phyloP scores from a whole-genome alignment of 2,797 vertebrate genomes.

The Hippoglossus hippoglossus region DNA sequence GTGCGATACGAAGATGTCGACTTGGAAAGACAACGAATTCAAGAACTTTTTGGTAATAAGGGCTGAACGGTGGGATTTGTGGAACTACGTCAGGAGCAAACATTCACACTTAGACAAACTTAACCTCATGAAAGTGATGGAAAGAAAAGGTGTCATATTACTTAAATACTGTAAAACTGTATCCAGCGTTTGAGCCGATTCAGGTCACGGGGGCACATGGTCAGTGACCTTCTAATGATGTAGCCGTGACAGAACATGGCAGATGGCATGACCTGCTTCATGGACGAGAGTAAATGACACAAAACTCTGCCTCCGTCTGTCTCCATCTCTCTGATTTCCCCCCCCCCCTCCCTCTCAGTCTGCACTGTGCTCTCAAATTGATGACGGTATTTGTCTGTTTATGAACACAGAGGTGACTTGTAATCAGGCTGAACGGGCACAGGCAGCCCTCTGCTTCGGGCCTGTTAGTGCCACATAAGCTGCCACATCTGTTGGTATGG shows the following conservation, averaged over 20 bases:
- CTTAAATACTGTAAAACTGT: constrained; percentile 32
- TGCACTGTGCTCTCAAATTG: constrained; percentile 65
- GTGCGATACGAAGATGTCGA: too few relatives aligned
- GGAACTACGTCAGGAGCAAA: constrained; percentile 15
- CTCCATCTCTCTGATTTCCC: constrained; percentile 44
- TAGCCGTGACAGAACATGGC: constrained; percentile 76
- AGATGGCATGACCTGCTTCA: constrained; percentile 77
- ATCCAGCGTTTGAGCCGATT: constrained; percentile 45
- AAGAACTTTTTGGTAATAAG: too few relatives aligned
- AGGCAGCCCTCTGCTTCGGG: constrained; percentile 67
- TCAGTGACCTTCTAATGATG: constrained; percentile 76
- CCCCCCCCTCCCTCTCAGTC: constrained; percentile 23
- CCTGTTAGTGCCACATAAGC: constrained; percentile 72
- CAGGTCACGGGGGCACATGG: constrained; percentile 45
- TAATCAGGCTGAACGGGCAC: constrained; percentile 80
- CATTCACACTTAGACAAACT: background rate
- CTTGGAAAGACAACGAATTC: too few relatives aligned
- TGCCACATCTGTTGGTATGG: constrained; percentile 69
- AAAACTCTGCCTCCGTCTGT: constrained; percentile 68
- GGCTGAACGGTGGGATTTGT: background rate
- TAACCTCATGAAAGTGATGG: too few relatives aligned
- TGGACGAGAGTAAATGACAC: constrained; percentile 70
- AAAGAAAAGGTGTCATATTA: constrained; percentile 28
- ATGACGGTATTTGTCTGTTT: constrained; percentile 79
- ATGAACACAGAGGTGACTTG: constrained; percentile 81